These are phyloP conservation scores for Oncorhynchus nerka DNA, from an alignment of 2,113 vertebrate genomes.

Conservation along the genomic window DNA sequence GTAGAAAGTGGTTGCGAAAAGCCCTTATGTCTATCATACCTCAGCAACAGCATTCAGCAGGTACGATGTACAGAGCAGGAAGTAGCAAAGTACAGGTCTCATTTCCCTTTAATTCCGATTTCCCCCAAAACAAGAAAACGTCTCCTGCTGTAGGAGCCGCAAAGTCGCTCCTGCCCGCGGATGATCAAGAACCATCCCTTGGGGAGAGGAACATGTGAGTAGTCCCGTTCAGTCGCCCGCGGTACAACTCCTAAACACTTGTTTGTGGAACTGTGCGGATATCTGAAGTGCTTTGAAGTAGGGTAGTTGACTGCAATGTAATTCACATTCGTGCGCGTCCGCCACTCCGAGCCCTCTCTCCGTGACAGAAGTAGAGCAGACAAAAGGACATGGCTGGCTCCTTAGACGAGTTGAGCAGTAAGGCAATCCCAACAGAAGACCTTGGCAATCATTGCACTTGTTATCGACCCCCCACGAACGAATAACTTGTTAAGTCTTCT, in stretches of 20 bases:
- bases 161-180: slow-evolving; percentile 85
- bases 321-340: slow-evolving; percentile 53
- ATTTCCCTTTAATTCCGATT: slow-evolving; percentile 85
- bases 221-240: slow-evolving; percentile 40
- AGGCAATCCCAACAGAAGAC: slow-evolving; percentile 73
- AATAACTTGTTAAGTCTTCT: not conserved
- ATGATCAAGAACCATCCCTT: slow-evolving; percentile 91
- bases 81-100: slow-evolving; percentile 87
- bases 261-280: slow-evolving; percentile 21
- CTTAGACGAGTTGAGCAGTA: slow-evolving; percentile 68
- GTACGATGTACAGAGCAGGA: slow-evolving; percentile 86
- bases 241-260: slow-evolving; percentile 46
- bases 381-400: slow-evolving; percentile 80
- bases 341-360: slow-evolving; percentile 23
- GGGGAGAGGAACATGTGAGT: slow-evolving; percentile 71
- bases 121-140: slow-evolving; percentile 73
- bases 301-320: slow-evolving; percentile 30
- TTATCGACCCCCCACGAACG: slow-evolving; percentile 39
- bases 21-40: slow-evolving; percentile 73
- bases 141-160: slow-evolving; percentile 83
- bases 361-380: slow-evolving; percentile 59
- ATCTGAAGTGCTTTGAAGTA: slow-evolving; percentile 34
- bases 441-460: slow-evolving; percentile 61
- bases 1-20: not conserved
- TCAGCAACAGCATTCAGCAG: slow-evolving; percentile 84